Evolutionary conservation across 2,888 invertebrate species (phyloP).

Genomic region (Scelioninae gen. 2): DNA sequence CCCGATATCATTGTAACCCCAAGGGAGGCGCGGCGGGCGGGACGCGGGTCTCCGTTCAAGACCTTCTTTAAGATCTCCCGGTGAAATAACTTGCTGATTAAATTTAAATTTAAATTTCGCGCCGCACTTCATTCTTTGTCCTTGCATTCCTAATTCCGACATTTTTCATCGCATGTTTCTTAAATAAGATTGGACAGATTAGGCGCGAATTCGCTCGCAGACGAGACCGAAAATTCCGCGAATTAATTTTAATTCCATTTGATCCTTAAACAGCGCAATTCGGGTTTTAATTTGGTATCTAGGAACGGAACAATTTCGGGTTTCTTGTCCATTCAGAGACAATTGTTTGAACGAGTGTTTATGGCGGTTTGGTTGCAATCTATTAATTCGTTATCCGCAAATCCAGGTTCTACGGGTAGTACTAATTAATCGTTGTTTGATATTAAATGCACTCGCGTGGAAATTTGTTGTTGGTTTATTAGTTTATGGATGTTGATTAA

Average conservation of each 20-base stretch:
- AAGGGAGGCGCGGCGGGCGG: conserved; percentile 17
- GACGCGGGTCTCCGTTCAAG: conserved; percentile 49
- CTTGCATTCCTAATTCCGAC: conserved; percentile 32
- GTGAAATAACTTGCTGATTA: conserved; percentile 57
- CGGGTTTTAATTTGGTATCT: too few species aligned
- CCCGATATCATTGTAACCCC: conserved; percentile 50
- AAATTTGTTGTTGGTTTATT: too few species aligned
- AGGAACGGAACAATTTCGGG: too few species aligned
- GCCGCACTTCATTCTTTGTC: conserved; percentile 40
- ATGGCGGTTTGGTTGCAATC: background rate
- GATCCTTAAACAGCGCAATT: too few species aligned
- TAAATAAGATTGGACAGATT: conserved; percentile 37
- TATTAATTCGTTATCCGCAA: conserved; percentile 5
- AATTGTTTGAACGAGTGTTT: too few species aligned
- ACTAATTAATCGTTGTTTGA: conserved; percentile 7
- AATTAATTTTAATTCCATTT: too few species aligned
- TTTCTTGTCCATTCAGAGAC: too few species aligned
- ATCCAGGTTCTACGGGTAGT: background rate
- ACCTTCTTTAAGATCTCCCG: conserved; percentile 55
- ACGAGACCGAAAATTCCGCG: background rate
- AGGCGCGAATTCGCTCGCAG: conserved; percentile 14
- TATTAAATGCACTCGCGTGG: background rate
- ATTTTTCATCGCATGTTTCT: conserved; percentile 37
- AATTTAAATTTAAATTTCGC: conserved; percentile 58
- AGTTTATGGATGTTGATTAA: background rate